These are phyloP conservation scores for Meteorus cinctellus DNA, from an alignment of 2,888 invertebrate genomes.

Conservation along the genomic window DNA sequence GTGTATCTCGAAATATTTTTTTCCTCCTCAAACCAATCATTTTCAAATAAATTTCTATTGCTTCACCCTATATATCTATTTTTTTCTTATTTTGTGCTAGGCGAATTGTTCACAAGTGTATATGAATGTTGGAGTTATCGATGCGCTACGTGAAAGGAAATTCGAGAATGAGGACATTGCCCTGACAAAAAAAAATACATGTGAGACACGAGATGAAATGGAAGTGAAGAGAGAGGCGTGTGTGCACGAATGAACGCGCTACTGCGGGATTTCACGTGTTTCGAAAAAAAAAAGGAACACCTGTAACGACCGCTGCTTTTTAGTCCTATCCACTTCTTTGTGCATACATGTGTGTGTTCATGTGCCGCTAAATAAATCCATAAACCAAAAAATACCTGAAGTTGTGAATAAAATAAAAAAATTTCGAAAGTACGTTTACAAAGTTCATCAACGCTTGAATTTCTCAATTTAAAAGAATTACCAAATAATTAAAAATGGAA, in stretches of 20 bases:
- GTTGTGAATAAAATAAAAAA: not conserved
- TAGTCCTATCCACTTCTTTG: not conserved
- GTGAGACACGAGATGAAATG: not conserved
- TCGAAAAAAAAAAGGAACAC: conserved; percentile 32
- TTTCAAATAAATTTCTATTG: conserved; percentile 7
- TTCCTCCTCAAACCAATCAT: not conserved
- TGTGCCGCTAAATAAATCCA: conserved; percentile 15
- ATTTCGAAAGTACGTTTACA: not conserved
- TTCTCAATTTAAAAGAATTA: not conserved
- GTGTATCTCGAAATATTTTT: not conserved
- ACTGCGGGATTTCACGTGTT: conserved; percentile 33
- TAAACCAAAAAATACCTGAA: conserved; percentile 22
- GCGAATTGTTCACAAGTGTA: not conserved
- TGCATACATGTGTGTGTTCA: not conserved
- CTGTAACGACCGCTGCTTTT: conserved; percentile 22
- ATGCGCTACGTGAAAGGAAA: conserved; percentile 27
- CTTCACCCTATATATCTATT: conserved; percentile 1
- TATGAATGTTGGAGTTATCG: not conserved
- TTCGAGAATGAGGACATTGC: conserved; percentile 37
- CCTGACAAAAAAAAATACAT: conserved; percentile 19
- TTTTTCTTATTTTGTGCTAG: not conserved
- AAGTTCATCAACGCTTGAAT: not conserved
- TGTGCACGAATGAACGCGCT: conserved; percentile 16
- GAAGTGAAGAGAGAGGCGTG: conserved; percentile 17
- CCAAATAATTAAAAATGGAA: not conserved